Conservation (phyloP, 1,140 invertebrate species). For the Pogonognathellus flavescens region DNA sequence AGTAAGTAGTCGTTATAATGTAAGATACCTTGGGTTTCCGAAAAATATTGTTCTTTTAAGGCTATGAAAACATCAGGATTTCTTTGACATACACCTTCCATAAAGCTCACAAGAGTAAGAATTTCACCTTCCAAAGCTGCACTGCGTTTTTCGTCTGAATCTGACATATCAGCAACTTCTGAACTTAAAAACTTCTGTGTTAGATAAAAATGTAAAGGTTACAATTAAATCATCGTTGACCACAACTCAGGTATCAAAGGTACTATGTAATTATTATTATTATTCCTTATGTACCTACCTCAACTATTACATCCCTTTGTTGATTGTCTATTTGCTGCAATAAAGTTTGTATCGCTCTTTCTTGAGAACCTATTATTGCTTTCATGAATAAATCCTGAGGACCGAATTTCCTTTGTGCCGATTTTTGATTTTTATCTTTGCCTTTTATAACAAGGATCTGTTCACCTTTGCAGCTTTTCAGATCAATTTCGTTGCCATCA, state of each 20-base stretch:
- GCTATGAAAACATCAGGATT: constrained; percentile 45
- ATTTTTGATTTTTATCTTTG: constrained; percentile 39
- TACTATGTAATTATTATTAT: no score
- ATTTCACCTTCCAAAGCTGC: constrained; percentile 56
- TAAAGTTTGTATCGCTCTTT: constrained; percentile 56
- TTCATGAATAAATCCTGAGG: constrained; percentile 58
- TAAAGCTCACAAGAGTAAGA: constrained; percentile 33
- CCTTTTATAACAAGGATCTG: constrained; percentile 60
- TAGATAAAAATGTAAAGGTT: background rate
- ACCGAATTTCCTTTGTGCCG: background rate
- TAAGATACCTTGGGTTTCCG: background rate
- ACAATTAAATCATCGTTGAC: background rate
- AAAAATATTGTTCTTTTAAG: constrained; percentile 23
- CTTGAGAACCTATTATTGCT: constrained; percentile 61
- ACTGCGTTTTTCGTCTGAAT: background rate
- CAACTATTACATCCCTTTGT: constrained; percentile 22
- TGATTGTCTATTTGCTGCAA: constrained; percentile 39
- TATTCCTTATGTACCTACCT: background rate
- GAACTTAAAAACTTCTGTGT: constrained; percentile 10
- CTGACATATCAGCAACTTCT: background rate
- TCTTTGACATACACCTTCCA: constrained; percentile 46
- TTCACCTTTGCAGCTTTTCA: constrained; percentile 59
- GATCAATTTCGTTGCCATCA: constrained; percentile 57
- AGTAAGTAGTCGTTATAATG: background rate
- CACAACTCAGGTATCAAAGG: no score